Percentiles rank a stretch among this genome's conserved stretches.
Conservation (phyloP, 30 jellyfish, hydroid and myxozoan genomes). For the Phacellophora camtschatica region DNA sequence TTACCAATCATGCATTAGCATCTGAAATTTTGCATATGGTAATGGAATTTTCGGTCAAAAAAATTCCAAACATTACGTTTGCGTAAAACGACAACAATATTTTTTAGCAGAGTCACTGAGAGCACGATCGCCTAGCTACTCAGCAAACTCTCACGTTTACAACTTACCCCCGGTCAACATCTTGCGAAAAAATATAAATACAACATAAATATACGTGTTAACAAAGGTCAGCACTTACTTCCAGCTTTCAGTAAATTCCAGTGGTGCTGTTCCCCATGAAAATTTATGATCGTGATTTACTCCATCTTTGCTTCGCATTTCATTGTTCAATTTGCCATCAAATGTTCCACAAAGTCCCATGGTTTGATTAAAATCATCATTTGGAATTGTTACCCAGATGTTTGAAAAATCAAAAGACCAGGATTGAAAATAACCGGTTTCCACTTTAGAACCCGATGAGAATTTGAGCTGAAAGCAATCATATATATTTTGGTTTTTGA, state of each 20-base stretch:
- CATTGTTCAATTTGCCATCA: slow-evolving; percentile 61
- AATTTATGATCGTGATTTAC: background rate
- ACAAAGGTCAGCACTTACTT: no score
- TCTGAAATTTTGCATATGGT: no score
- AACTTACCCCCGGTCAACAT: no score
- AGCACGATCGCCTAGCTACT: no score
- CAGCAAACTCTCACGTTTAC: no score
- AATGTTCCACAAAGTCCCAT: slow-evolving; percentile 89
- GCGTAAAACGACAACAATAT: no score
- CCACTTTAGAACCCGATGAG: background rate
- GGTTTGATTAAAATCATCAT: slow-evolving; percentile 72
- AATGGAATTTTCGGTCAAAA: no score
- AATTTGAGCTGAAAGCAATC: slow-evolving; percentile 3
- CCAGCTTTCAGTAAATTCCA: slow-evolving; percentile 77
- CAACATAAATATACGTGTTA: no score
- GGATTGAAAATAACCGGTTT: background rate
- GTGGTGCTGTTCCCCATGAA: slow-evolving; percentile 35
- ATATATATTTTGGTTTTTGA: background rate
- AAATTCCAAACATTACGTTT: no score
- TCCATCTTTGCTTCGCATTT: slow-evolving; percentile 53
- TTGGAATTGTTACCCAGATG: slow-evolving; percentile 61
- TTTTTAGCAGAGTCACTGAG: no score
- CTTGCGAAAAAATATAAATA: no score
- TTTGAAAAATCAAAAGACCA: slow-evolving; percentile 20
- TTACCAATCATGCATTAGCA: no score